phyloP scores from a whole-genome alignment of 1,140 invertebrate species.

The Drosophila guanche region DNA sequence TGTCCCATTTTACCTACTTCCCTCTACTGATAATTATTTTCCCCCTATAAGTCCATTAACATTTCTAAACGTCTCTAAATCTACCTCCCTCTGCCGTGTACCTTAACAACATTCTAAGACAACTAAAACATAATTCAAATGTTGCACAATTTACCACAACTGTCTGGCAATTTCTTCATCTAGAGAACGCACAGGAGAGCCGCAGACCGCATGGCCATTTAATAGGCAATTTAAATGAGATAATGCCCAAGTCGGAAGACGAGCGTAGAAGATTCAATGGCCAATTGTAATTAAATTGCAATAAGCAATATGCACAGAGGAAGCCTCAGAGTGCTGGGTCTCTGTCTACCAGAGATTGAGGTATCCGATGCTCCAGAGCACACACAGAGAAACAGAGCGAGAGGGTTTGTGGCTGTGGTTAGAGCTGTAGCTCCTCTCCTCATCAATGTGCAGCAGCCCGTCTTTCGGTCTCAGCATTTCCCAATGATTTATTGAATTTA shows the following conservation, averaged over 20 bases:
- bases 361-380: constrained; percentile 5
- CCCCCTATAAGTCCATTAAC: no score
- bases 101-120: background rate
- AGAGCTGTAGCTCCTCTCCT: constrained; percentile 9
- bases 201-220: constrained; percentile 6
- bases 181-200: no score
- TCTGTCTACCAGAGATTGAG: constrained; percentile 25
- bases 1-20: no score
- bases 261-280: constrained; percentile 19
- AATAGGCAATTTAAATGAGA: constrained; percentile 78
- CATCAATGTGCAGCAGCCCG: constrained; percentile 59
- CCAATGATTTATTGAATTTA: constrained; percentile 84
- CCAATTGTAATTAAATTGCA: constrained; percentile 81
- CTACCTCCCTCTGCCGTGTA: background rate
- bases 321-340: constrained; percentile 28
- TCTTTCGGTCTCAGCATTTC: constrained; percentile 48
- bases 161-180: no score
- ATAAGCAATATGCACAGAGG: constrained; percentile 28
- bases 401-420: constrained; percentile 9
- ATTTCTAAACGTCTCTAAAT: background rate
- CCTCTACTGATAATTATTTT: no score
- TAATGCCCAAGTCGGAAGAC: constrained; percentile 17
- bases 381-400: background rate
- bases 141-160: no score
- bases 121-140: constrained; percentile 13